phyloP scores from a whole-genome alignment of 2,797 vertebrate genomes.

The Brachymystax lenok region DNA sequence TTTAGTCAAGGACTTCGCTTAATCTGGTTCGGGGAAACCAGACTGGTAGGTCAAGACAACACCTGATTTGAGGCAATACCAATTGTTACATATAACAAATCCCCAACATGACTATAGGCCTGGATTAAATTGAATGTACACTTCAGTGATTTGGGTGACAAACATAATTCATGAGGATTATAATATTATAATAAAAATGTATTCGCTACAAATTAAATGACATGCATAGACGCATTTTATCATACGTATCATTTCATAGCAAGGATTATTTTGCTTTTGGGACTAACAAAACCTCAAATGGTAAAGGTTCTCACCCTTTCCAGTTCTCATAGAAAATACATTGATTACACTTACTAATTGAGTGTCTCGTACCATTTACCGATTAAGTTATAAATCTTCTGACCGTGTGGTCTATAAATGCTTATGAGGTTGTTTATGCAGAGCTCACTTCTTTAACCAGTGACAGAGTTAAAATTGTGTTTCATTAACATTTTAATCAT shows the following conservation, averaged over 20 bases:
- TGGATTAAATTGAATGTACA: constrained; percentile 69
- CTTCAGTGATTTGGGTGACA: constrained; percentile 54
- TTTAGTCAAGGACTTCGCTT: not conserved
- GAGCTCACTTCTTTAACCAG: constrained; percentile 8
- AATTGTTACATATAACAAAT: constrained; percentile 26
- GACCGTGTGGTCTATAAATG: constrained; percentile 8
- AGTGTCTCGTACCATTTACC: not conserved
- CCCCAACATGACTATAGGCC: constrained; percentile 30
- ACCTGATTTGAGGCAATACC: constrained; percentile 62
- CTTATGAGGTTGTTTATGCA: constrained; percentile 9
- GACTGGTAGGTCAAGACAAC: constrained; percentile 51
- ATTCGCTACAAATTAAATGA: constrained; percentile 11
- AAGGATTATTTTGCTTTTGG: constrained; percentile 6
- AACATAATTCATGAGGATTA: constrained; percentile 39
- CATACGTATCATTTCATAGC: constrained; percentile 32
- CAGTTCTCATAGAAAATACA: not conserved
- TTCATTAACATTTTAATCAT: constrained; percentile 15
- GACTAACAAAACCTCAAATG: not conserved
- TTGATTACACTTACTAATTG: not conserved
- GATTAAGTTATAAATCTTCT: constrained; percentile 7
- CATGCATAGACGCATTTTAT: constrained; percentile 47
- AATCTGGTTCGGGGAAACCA: not conserved
- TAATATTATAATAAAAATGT: constrained; percentile 7
- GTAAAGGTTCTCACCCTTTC: not conserved
- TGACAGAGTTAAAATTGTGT: constrained; percentile 32